These are phyloP conservation scores for Cepaea hortensis DNA, from an alignment of 2,888 invertebrate species.

Conservation along the genomic window DNA sequence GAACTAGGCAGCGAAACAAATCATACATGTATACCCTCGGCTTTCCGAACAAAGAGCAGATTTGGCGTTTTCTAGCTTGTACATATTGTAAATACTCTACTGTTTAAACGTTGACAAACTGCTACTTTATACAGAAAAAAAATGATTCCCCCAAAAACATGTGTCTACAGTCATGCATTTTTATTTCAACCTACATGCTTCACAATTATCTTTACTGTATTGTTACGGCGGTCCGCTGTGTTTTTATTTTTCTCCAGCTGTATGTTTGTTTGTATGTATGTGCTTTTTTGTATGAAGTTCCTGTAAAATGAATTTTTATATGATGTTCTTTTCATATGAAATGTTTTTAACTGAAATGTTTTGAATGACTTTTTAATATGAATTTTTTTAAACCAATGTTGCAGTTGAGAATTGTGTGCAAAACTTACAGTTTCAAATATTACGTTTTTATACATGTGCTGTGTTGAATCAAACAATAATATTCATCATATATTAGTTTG, in stretches of 20 bases:
- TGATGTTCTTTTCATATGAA: background rate
- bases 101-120: background rate
- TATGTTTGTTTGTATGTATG: no score
- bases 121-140: background rate
- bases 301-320: background rate
- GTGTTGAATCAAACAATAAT: no score
- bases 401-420: no score
- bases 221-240: no score
- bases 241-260: no score
- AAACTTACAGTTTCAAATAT: no score
- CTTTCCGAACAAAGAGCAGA: background rate
- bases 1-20: conserved; percentile 33
- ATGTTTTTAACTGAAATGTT: background rate
- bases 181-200: no score
- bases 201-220: no score
- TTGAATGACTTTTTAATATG: background rate
- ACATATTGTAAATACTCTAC: conserved; percentile 30
- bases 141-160: no score
- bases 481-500: no score
- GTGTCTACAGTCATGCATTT: no score
- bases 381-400: background rate
- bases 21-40: background rate
- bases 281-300: background rate
- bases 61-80: conserved; percentile 8
- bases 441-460: no score